Evolutionary conservation across 1,140 invertebrate species (phyloP), one percentile per base, ranked within the genome.

Genomic region (Archegozetes longisetosus): DNA sequence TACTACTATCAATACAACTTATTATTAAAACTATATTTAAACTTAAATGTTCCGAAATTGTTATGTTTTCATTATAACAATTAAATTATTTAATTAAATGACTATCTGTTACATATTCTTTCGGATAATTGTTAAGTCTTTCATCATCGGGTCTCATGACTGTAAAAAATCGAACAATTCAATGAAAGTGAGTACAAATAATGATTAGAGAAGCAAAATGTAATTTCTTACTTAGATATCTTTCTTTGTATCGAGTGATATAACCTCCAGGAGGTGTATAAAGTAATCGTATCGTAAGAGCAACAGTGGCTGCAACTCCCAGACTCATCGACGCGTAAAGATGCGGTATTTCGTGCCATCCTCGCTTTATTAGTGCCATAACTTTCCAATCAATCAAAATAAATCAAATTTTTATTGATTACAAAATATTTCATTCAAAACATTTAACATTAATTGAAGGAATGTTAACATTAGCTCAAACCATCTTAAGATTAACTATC

Each of bases 131-230:
- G 17, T n/a, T 23, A 12, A 56, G 12, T 14, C 26, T 17, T n/a
- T 56, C 55, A 47, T 56, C 55, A 28, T 48, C 25, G 13, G 55
- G 55, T 46, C 55, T 46, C 26, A 56, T 50, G 6, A 56, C 55
- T 50, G 24, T 4, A 22, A 51, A 9, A 6, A 26, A 51, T 9
- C 4, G 4, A 51, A 40, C 17, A 40, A 40, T 40, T 40, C 6
- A 40, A 40, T 40, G 17, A 9, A 40, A 40, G 17, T 40, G 17
- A 40, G 6, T 40, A 40, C 17, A 9, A 40, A 9, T 9, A 9
- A 40, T 40, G 32, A 40, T 9, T 40, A 40, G 6, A 40, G 17
- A 40, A 40, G 17, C 32, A 40, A 40, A 40, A 9, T 9, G 17
- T 9, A 17, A 17, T 40, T 6, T 9, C 32, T 17, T 9, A 40